These are phyloP conservation scores for Trichonephila clavata DNA, from an alignment of 1,140 invertebrate genomes.

Conservation along the genomic window DNA sequence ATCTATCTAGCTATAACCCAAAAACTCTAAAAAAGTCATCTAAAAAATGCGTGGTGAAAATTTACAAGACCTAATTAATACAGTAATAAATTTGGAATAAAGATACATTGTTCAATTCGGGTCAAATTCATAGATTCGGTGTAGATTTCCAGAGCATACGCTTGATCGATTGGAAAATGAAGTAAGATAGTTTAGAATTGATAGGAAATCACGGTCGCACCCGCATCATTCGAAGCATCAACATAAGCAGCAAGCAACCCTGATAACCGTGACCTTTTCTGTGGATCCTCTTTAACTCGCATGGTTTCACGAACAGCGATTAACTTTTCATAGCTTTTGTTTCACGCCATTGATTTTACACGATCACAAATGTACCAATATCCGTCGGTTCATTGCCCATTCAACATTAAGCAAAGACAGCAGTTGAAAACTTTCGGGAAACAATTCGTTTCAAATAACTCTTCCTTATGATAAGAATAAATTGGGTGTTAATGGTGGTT, in stretches of 20 bases:
- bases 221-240: not conserved
- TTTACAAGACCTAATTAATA: too few relatives aligned
- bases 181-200: too few relatives aligned
- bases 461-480: not conserved
- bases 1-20: too few relatives aligned
- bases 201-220: not conserved
- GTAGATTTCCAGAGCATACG: too few relatives aligned
- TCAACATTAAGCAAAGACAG: not conserved
- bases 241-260: not conserved
- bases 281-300: not conserved
- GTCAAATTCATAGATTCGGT: too few relatives aligned
- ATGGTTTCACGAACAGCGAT: slow-evolving; percentile 42
- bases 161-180: not conserved
- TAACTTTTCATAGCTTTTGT: slow-evolving; percentile 59
- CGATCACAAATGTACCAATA: slow-evolving; percentile 1
- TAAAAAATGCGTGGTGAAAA: too few relatives aligned
- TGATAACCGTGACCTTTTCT: slow-evolving; percentile 34
- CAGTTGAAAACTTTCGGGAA: not conserved
- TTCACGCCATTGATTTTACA: slow-evolving; percentile 56
- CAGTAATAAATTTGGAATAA: too few relatives aligned
- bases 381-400: not conserved
- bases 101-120: too few relatives aligned
- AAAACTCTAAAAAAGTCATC: too few relatives aligned
- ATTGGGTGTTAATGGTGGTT: not conserved
- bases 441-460: not conserved